Base-by-base conservation (phyloP, 2,113 vertebrate genomes). In the Phoenicopterus ruber region DNA sequence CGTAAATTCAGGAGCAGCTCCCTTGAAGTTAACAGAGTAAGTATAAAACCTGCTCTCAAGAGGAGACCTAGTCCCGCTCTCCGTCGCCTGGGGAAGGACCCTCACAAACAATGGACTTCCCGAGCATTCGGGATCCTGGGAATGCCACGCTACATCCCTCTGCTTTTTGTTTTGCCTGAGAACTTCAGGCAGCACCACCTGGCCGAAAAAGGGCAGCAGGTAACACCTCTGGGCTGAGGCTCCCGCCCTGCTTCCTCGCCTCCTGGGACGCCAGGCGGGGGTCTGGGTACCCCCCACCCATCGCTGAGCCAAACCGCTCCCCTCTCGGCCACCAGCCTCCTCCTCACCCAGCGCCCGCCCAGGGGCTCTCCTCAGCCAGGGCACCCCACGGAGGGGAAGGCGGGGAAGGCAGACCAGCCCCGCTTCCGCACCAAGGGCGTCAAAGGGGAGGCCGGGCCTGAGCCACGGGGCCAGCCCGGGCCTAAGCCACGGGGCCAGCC, bases 251-350 rank as follows among this genome's bases (percentile, higher is more conserved):
- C 58, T 57, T 22, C 62, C 42, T 44, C 6, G 6, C 14, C 28
- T 17, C 36, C 54, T 44, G 1, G 0, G 38, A 28, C 7, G 7
- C 7, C 17, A 9, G 58, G 36, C 8, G 13, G 1, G 2, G 42
- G 34, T 31, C 25, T 20, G n/a, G 24, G n/a, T 26, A 44, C 13
- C 34, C 13, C 34, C 18, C 38, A 20, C 10, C 11, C 40, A 26
- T 13, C 29, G 1, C 17, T 5, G 32, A 50, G 46, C 44, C 44
- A n/a, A n/a, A 44, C 7, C 7, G 20, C 44, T 58, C 52, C n/a
- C 3, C 42, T 40, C 24, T n/a, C 4, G 3, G 71, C 50, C 59
- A 40, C 14, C 59, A 57, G 70, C 15, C 40, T 71, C 42, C 50
- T 49, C 42, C 50, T 49, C 82, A 22, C 40, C 31, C 36, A 50